Evolutionary conservation across 92 coral and sea anemone genomes (phyloP).

Genomic region (Ricordea florida): DNA sequence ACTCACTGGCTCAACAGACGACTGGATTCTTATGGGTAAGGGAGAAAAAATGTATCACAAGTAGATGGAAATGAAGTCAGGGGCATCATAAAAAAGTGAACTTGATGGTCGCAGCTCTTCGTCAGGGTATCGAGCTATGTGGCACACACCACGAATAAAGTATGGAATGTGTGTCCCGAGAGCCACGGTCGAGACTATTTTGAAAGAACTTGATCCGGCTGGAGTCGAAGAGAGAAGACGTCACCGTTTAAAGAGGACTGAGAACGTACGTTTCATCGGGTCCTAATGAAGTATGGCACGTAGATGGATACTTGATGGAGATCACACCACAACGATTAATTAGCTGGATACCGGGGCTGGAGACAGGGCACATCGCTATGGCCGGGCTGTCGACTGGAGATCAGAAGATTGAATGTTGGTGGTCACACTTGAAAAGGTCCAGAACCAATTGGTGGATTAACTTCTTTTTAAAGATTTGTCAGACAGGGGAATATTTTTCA

Average conservation of each 20-base stretch:
- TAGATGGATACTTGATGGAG: conserved; percentile 37
- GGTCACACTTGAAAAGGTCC: too few species aligned
- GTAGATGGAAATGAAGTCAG: conserved; percentile 13
- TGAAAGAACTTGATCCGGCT: conserved; percentile 45
- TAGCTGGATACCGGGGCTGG: too few species aligned
- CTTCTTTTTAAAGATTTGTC: too few species aligned
- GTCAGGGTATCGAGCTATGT: conserved; percentile 40
- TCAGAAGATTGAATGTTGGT: too few species aligned
- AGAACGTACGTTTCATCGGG: conserved; percentile 23
- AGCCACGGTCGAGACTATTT: conserved; percentile 23
- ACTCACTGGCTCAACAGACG: too few species aligned
- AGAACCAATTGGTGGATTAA: too few species aligned
- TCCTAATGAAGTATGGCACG: conserved; percentile 41
- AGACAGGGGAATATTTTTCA: too few species aligned
- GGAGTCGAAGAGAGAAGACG: conserved; percentile 49
- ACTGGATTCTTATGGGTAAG: too few species aligned
- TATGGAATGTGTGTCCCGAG: conserved; percentile 35
- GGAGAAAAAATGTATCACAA: conserved; percentile 9
- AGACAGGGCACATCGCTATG: too few species aligned
- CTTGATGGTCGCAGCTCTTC: conserved; percentile 35
- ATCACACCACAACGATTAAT: too few species aligned
- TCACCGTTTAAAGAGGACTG: conserved; percentile 40
- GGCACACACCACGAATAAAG: conserved; percentile 46
- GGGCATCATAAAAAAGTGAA: conserved; percentile 12
- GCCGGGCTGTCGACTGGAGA: too few species aligned